Conservation (phyloP, 2,797 vertebrate species). For the Enteromius unitaeniatus region DNA sequence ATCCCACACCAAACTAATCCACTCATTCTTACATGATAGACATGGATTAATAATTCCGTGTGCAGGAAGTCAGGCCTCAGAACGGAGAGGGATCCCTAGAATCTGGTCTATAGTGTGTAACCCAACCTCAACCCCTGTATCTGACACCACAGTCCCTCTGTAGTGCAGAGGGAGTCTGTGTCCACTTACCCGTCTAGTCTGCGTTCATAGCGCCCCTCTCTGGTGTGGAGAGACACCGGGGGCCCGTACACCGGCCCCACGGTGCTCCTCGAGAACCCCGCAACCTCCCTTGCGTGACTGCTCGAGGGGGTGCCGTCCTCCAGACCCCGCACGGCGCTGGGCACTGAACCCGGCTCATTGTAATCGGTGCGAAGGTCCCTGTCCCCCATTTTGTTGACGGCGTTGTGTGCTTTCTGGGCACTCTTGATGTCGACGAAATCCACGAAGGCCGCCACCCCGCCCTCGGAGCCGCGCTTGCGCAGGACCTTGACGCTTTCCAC, state of each 20-base stretch:
- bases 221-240: slow-evolving; percentile 97
- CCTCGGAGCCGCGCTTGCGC: slow-evolving; percentile 97
- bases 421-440: slow-evolving; percentile 99
- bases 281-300: slow-evolving; percentile 97
- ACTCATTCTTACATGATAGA: slow-evolving; percentile 70
- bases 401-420: slow-evolving; percentile 99
- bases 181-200: slow-evolving; percentile 99
- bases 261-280: slow-evolving; percentile 98
- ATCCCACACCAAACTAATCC: slow-evolving; percentile 76
- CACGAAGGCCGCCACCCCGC: slow-evolving; percentile 99
- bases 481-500: slow-evolving; percentile 99
- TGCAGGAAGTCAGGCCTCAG: slow-evolving; percentile 74
- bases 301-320: slow-evolving; percentile 98
- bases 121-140: slow-evolving; percentile 87
- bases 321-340: slow-evolving; percentile 95
- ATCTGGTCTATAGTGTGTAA: slow-evolving; percentile 77
- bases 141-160: slow-evolving; percentile 87
- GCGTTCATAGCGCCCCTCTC: slow-evolving; percentile 99
- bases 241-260: slow-evolving; percentile 96
- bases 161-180: slow-evolving; percentile 91
- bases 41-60: slow-evolving; percentile 72
- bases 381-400: slow-evolving; percentile 99
- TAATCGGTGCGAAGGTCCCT: slow-evolving; percentile 99
- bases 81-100: slow-evolving; percentile 81
- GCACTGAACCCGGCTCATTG: slow-evolving; percentile 99